Percentiles rank a stretch among this genome's conserved stretches.
Evolutionary conservation across 2,797 vertebrate genomes (phyloP).

Genomic region (Acomys russatus): DNA sequence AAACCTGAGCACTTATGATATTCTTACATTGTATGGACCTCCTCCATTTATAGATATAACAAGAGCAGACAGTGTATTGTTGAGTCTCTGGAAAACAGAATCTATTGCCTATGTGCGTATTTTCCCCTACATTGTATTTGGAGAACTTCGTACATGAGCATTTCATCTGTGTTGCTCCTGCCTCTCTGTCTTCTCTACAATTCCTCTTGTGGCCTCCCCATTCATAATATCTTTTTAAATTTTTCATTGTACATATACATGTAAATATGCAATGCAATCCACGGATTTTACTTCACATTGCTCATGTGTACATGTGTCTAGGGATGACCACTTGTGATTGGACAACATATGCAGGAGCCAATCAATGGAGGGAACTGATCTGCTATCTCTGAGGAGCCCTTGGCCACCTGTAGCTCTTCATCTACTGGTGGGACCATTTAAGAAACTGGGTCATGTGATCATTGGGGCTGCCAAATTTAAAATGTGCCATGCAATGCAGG

Average conservation of each 20-base stretch:
- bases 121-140: not conserved
- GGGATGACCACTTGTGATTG: not conserved
- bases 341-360: not conserved
- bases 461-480: not conserved
- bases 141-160: not conserved
- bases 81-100: not conserved
- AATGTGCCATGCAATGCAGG: not conserved
- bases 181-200: too few species aligned
- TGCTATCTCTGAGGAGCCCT: not conserved
- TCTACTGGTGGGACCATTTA: not conserved
- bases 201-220: fast-evolving
- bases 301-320: not conserved
- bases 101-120: not conserved
- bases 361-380: not conserved
- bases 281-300: not conserved
- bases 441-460: not conserved
- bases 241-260: not conserved
- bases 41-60: not conserved
- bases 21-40: not conserved
- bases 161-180: not conserved
- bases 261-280: not conserved
- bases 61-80: not conserved
- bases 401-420: too few species aligned
- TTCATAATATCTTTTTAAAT: too few species aligned
- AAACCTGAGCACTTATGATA: not conserved